These are phyloP conservation scores for Blastobasis lacticolella DNA, from an alignment of 2,888 invertebrate species.

Conservation along the genomic window DNA sequence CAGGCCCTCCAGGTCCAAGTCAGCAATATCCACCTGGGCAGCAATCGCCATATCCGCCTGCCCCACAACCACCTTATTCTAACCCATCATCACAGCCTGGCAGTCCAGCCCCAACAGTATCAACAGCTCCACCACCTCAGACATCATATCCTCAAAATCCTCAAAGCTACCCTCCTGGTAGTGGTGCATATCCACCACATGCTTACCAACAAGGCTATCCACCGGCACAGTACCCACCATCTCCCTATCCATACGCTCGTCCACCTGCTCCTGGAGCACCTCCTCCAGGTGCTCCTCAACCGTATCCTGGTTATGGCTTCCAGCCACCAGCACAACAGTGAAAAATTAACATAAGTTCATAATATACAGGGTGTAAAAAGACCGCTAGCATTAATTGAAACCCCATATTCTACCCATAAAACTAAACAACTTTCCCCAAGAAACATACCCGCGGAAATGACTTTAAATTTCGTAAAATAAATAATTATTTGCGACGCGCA, in stretches of 20 bases:
- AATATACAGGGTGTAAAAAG: too few relatives aligned
- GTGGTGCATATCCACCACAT: slow-evolving; percentile 67
- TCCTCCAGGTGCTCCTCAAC: slow-evolving; percentile 82
- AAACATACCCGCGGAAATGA: too few relatives aligned
- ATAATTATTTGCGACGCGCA: too few relatives aligned
- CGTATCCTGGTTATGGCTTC: slow-evolving; percentile 85
- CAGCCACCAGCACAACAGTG: slow-evolving; percentile 83
- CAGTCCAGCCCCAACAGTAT: slow-evolving; percentile 64
- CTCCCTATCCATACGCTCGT: slow-evolving; percentile 72
- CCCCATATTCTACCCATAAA: too few relatives aligned
- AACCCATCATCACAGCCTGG: slow-evolving; percentile 72
- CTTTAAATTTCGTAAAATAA: too few relatives aligned
- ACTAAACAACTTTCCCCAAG: too few relatives aligned
- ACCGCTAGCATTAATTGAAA: too few relatives aligned
- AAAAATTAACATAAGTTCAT: background rate
- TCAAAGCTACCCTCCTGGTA: slow-evolving; percentile 58
- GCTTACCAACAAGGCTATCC: slow-evolving; percentile 70
- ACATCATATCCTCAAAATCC: slow-evolving; percentile 72
- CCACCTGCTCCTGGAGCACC: slow-evolving; percentile 78
- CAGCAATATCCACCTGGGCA: slow-evolving; percentile 77
- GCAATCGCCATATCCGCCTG: slow-evolving; percentile 77
- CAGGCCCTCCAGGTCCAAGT: slow-evolving; percentile 69
- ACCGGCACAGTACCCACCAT: slow-evolving; percentile 72
- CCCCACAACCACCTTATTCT: slow-evolving; percentile 74
- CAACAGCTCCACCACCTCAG: slow-evolving; percentile 73